These are phyloP conservation scores for Ateles fusciceps DNA, from an alignment of 2,797 vertebrate genomes.

Conservation along the genomic window DNA sequence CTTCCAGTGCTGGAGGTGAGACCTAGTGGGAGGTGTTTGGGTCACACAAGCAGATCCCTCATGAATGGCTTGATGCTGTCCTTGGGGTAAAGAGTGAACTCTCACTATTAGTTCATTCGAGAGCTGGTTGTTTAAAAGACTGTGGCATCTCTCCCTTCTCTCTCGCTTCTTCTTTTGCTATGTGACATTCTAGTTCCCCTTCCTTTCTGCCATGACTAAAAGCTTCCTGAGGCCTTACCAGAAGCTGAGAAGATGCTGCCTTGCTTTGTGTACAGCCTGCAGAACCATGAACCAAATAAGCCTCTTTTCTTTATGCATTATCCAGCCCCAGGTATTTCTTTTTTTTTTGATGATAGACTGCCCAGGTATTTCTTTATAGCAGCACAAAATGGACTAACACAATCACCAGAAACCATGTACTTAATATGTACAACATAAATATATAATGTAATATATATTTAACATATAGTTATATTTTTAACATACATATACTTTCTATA, in stretches of 20 bases:
- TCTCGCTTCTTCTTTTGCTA: background rate
- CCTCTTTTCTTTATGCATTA: background rate
- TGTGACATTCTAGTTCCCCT: background rate
- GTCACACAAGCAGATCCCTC: background rate
- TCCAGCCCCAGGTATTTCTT: background rate
- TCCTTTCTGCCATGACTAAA: background rate
- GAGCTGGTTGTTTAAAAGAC: background rate
- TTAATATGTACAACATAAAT: background rate
- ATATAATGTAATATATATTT: background rate
- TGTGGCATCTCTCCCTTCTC: background rate
- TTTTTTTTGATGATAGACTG: too few species aligned
- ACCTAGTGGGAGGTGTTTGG: background rate
- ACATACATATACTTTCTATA: background rate
- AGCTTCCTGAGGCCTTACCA: background rate
- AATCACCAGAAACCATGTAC: background rate
- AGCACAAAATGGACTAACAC: background rate
- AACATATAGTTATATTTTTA: background rate
- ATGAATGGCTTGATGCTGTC: background rate
- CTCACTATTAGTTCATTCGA: background rate
- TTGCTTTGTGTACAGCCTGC: background rate
- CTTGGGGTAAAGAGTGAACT: background rate
- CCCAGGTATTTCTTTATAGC: background rate
- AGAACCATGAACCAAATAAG: background rate
- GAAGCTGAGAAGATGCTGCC: background rate
- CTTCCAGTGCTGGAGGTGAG: background rate